Percentiles rank a stretch among this genome's conserved stretches.
Conservation (phyloP, 2,797 vertebrate genomes). For the Ateles fusciceps region DNA sequence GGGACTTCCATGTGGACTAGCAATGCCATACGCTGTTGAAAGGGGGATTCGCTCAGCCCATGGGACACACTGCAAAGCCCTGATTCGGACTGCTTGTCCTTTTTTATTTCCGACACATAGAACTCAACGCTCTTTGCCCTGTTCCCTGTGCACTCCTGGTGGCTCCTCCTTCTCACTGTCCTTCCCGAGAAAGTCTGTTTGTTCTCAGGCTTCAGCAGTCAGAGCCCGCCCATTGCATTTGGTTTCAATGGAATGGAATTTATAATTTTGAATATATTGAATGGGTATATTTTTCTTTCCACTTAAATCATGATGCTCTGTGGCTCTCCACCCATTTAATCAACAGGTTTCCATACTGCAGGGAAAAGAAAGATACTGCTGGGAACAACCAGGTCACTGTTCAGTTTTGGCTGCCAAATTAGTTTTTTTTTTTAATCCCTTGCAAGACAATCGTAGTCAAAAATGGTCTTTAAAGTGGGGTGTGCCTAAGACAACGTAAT, state of each 20-base stretch:
- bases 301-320: background rate
- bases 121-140: background rate
- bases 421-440: background rate
- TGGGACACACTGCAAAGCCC: background rate
- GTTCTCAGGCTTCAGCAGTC: background rate
- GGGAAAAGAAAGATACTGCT: background rate
- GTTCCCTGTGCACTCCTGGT: background rate
- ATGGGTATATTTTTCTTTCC: slow-evolving; percentile 33
- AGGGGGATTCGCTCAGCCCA: background rate
- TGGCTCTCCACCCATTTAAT: slow-evolving; percentile 24
- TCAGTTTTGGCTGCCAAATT: background rate
- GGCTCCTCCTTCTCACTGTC: background rate
- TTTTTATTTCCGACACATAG: background rate
- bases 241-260: background rate
- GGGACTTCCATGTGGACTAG: background rate
- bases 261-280: background rate
- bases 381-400: background rate
- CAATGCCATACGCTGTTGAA: background rate
- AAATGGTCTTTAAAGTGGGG: background rate
- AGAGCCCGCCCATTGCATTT: background rate
- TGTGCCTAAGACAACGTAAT: background rate
- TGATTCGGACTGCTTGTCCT: rapidly evolving
- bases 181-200: background rate
- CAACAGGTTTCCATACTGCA: slow-evolving; percentile 11
- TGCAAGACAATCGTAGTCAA: background rate